Base-by-base conservation (phyloP, 2,113 vertebrate species). In the Scortum barcoo region DNA sequence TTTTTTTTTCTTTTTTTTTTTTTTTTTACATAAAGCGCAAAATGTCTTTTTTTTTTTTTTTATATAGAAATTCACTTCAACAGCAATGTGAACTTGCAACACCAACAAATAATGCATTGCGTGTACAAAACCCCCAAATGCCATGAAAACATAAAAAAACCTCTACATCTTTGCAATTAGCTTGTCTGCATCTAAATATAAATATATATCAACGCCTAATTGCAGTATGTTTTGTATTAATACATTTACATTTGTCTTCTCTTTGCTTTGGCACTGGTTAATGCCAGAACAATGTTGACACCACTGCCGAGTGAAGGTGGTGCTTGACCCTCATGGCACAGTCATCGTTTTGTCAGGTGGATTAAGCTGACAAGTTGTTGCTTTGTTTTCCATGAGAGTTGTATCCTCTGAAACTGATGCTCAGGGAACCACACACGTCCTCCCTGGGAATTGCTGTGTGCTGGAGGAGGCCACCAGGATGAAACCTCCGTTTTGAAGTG, bases 161-260 rank as follows among this genome's bases (percentile, higher is more conserved):
- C 70, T 83, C 85, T 76, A 92, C 78, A 80, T 88, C 86, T 92
- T 89, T 90, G 91, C 89, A 85, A 90, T 91, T 90, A 92, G 85
- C 89, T 92, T 78, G 85, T 93, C 87, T 92, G 86, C 85, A 86
- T 93, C 89, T 93, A 93, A 91, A 93, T 93, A 93, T 94, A 95
- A 94, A 94, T 94, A 94, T 92, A 94, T 92, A 94, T 89, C 93
- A 90, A 94, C 14, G 87, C 82, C 91, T 89, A 91, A 92, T 91
- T 88, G 90, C 92, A 87, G 91, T 88, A 88, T 80, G 79, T 86
- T 89, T 86, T 79, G 67, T 74, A 89, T 89, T 82, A 89, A 86
- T 93, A 91, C 85, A 86, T 93, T 79, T 90, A 91, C 91, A 86
- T 69, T 65, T 77, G 70, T 86, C 80, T 89, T 70, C 70, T 83